These are phyloP conservation scores for Diplolepis rosae DNA, from an alignment of 2,888 invertebrate species.

Conservation along the genomic window DNA sequence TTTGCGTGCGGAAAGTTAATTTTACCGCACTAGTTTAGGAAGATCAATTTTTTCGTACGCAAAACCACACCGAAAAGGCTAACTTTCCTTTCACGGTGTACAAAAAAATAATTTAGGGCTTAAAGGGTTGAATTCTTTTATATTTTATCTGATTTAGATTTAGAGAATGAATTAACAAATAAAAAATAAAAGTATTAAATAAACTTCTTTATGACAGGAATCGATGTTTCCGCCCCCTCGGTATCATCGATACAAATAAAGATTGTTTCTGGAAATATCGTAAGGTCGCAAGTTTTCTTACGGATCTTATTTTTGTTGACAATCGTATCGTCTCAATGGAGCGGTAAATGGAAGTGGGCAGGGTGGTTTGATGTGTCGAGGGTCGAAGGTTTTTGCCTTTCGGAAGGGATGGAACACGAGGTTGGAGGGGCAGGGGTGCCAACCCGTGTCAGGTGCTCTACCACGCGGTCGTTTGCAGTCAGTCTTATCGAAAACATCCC, in stretches of 20 bases:
- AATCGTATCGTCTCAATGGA: not conserved
- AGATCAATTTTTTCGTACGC: too few relatives aligned
- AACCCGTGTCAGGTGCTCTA: slow-evolving; percentile 65
- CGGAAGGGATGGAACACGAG: slow-evolving; percentile 3
- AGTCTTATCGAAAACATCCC: slow-evolving; percentile 64
- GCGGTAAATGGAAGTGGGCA: not conserved
- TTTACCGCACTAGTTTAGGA: too few relatives aligned
- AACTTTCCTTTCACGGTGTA: too few relatives aligned
- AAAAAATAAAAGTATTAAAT: too few relatives aligned
- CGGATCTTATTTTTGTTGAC: not conserved
- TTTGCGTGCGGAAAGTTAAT: too few relatives aligned
- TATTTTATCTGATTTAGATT: too few relatives aligned
- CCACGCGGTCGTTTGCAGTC: slow-evolving; percentile 65
- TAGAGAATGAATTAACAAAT: too few relatives aligned
- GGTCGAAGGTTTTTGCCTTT: not conserved
- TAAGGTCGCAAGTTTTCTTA: not conserved
- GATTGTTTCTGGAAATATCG: not conserved
- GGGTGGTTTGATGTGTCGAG: not conserved
- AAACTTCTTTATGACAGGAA: too few relatives aligned
- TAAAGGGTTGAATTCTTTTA: too few relatives aligned
- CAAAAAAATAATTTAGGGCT: too few relatives aligned
- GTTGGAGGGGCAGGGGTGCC: slow-evolving; percentile 60
- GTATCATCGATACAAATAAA: not conserved
- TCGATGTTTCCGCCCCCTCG: not conserved
- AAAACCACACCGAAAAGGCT: too few relatives aligned